Evolutionary conservation across 92 coral and sea anemone species (phyloP).

Genomic region (Epizoanthus ramosus): DNA sequence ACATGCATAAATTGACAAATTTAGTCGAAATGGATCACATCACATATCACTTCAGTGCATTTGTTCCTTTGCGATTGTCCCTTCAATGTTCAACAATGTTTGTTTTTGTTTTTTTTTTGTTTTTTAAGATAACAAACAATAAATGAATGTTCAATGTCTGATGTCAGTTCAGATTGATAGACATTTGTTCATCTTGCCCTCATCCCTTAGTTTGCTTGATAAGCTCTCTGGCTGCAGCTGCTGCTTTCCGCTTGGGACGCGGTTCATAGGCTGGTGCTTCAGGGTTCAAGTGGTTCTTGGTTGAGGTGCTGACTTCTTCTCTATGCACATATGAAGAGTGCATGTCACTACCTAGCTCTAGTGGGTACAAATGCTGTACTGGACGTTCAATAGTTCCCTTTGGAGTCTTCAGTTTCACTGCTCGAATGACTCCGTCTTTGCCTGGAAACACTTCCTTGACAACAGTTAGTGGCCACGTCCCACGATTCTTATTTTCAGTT

Average conservation of each 20-base stretch:
- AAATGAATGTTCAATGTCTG: background rate
- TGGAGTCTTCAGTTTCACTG: conserved; percentile 44
- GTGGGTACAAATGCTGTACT: conserved; percentile 50
- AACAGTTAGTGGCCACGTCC: conserved; percentile 55
- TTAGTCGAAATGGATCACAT: no score
- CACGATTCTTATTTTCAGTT: conserved; percentile 52
- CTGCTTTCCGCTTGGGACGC: conserved; percentile 36
- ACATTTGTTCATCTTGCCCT: conserved; percentile 11
- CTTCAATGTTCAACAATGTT: no score
- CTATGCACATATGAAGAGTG: background rate
- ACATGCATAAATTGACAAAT: no score
- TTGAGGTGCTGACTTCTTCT: background rate
- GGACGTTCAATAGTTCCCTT: conserved; percentile 42
- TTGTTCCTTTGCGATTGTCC: no score
- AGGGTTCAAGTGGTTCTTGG: conserved; percentile 31
- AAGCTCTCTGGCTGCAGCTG: conserved; percentile 21
- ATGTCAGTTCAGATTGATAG: background rate
- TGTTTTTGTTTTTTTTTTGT: no score
- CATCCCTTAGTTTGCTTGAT: background rate
- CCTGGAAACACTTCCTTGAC: conserved; percentile 46
- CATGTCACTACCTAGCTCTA: conserved; percentile 43
- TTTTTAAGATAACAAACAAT: no score
- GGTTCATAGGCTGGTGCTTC: conserved; percentile 15
- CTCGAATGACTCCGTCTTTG: conserved; percentile 44
- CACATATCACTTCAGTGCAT: no score